Evolutionary conservation across 64 coral and sea anemone species (phyloP), one percentile per base, ranked within the genome.

Genomic region (Montipora capricornis): DNA sequence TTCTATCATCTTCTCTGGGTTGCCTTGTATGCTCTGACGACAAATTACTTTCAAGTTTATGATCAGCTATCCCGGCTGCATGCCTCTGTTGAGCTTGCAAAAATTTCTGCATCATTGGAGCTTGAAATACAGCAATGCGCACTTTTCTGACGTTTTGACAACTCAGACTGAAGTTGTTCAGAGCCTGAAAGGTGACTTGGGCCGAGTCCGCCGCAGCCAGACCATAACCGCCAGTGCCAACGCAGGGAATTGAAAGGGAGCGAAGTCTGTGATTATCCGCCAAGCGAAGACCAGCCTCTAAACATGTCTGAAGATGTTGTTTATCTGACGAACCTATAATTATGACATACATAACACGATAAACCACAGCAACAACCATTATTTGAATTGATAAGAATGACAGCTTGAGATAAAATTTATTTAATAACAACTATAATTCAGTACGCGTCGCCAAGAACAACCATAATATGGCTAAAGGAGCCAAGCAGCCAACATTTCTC

Each of bases 101-200:
- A 94, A 94, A 94, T 11, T 89, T 45, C 1, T 73, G 58, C 44
- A 94, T 61, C 92, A 94, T 89, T 14, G 73, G 50, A 66, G 49
- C 87, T 74, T 95, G 88, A 64, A 94, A 94, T 29, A 94, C 74
- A 4, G 83, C 87, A 73, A 94, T 64, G 52, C 86, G 26, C n/a
- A 94, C 78, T 12, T 89, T 78, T 19, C 69, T 77, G 22, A 94
- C 50, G 19, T 48, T 94, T 74, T 89, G 69, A n/a, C 77, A 89
- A 29, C 8, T 74, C 2, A 5, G 19, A 73, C 66, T 81, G 6
- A 94, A 94, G 12, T 61, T 50, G 8, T 26, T 49, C 69, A 95
- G 78, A 26, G 89, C 90, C 55, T 90, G 66, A 9, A 95, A 91
- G 9, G 91, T 92, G 16, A 91, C 59, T 5, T 88, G 53, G 37